phyloP scores from a whole-genome alignment of 1,140 invertebrate genomes.

The Halyomorpha halys region DNA sequence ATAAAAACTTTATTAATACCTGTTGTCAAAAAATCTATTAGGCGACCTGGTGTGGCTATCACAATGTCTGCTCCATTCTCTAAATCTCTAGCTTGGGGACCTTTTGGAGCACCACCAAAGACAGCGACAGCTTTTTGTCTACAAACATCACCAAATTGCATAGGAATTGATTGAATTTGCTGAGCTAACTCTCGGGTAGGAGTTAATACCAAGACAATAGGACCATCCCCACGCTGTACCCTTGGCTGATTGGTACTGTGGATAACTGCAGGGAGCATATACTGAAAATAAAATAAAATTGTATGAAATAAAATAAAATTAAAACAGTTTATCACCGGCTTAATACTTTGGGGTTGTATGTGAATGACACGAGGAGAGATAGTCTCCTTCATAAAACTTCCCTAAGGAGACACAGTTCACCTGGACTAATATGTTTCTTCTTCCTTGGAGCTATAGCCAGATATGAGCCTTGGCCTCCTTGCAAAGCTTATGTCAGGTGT shows the following conservation, averaged over 20 bases:
- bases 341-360: no score
- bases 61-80: conserved; percentile 82
- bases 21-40: conserved; percentile 96
- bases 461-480: no score
- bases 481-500: no score
- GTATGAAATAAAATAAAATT: no score
- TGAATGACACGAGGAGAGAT: no score
- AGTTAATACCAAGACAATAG: conserved; percentile 80
- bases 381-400: no score
- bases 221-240: conserved; percentile 75
- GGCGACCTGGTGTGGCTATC: conserved; percentile 88
- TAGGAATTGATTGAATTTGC: conserved; percentile 70
- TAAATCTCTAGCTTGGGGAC: conserved; percentile 65
- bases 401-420: no score
- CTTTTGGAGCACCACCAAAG: conserved; percentile 91
- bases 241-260: conserved; percentile 86
- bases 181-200: conserved; percentile 92
- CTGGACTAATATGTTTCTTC: no score
- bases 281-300: conserved; percentile 33
- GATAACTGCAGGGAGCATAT: conserved; percentile 73
- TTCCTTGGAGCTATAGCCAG: no score
- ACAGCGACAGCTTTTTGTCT: conserved; percentile 84
- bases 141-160: conserved; percentile 65
- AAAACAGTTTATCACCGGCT: no score
- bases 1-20: conserved; percentile 36